Evolutionary conservation across 2,888 invertebrate genomes (phyloP), one percentile per base, ranked within the genome.

Genomic region (Ectobius pallidus): DNA sequence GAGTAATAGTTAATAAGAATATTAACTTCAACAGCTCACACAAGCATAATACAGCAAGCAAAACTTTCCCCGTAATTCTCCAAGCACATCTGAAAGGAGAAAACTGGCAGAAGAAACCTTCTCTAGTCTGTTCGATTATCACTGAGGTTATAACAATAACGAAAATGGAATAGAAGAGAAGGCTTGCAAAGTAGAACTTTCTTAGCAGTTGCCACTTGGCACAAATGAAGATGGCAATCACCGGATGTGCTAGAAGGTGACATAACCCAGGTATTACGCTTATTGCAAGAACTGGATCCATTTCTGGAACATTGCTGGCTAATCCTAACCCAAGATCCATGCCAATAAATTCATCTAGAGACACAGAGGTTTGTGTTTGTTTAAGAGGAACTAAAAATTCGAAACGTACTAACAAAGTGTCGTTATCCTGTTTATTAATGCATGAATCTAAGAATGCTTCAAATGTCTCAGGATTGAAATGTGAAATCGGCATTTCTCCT

Each of bases 261-360:
- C 11, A 30, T n/a, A 30, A 30, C n/a, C 27, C 30, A 3, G 30
- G 6, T 30, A 30, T 25, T 22, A n/a, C 25, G 18, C n/a, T 30
- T 27, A 58, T 58, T 1, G 22, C 25, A 30, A 58, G 16, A 16
- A 58, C 1, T 22, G 58, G 27, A 16, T 58, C 58, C 58, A 58
- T 58, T 30, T 58, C 58, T 58, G 58, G 58, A 30, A 11, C 30
- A n/a, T n/a, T n/a, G n/a, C n/a, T n/a, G n/a, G n/a, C n/a, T n/a
- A n/a, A n/a, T n/a, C n/a, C n/a, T n/a, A n/a, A n/a, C n/a, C n/a
- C n/a, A n/a, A n/a, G n/a, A n/a, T n/a, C 27, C n/a, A 30, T 30
- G 1, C 27, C 30, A 52, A 14, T 14, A 11, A 52, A 22, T 9
- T 52, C 25, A 9, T 25, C 25, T 11, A 11, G 6, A 9, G 16